phyloP scores from a whole-genome alignment of 2,888 invertebrate genomes.

The Caenorhabditis sp. region DNA sequence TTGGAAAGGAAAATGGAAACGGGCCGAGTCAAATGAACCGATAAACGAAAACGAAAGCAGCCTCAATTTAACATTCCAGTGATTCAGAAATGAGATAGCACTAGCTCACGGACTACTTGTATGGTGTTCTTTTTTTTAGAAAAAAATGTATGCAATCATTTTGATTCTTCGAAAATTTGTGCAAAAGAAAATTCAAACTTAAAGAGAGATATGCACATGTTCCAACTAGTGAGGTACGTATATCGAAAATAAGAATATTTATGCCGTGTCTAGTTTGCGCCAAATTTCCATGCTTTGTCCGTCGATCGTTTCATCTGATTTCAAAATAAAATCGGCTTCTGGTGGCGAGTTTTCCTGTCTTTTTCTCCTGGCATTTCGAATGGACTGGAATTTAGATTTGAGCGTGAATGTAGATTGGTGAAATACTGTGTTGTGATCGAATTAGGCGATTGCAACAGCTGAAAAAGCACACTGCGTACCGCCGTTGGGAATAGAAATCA shows the following conservation, averaged over 20 bases:
- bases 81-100: background rate
- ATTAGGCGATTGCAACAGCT: slow-evolving; percentile 26
- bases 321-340: slow-evolving; percentile 10
- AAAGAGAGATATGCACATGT: too few relatives aligned
- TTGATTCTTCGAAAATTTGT: too few relatives aligned
- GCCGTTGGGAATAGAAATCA: background rate
- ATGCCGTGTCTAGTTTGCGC: background rate
- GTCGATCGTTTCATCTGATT: slow-evolving; percentile 1
- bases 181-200: too few relatives aligned
- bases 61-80: slow-evolving; percentile 31
- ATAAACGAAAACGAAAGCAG: slow-evolving; percentile 23
- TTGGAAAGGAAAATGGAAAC: too few relatives aligned
- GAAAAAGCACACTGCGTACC: slow-evolving; percentile 33
- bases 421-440: slow-evolving; percentile 19
- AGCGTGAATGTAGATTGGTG: slow-evolving; percentile 52
- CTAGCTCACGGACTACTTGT: background rate
- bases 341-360: slow-evolving; percentile 34
- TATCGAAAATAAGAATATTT: background rate
- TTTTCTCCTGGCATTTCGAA: slow-evolving; percentile 2
- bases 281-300: background rate
- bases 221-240: too few relatives aligned
- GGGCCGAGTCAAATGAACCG: slow-evolving; percentile 14
- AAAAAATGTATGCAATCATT: too few relatives aligned
- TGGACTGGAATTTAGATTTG: slow-evolving; percentile 45
- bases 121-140: background rate